Base-by-base conservation (phyloP, 2,113 vertebrate genomes). In the Thamnaconus septentrionalis region DNA sequence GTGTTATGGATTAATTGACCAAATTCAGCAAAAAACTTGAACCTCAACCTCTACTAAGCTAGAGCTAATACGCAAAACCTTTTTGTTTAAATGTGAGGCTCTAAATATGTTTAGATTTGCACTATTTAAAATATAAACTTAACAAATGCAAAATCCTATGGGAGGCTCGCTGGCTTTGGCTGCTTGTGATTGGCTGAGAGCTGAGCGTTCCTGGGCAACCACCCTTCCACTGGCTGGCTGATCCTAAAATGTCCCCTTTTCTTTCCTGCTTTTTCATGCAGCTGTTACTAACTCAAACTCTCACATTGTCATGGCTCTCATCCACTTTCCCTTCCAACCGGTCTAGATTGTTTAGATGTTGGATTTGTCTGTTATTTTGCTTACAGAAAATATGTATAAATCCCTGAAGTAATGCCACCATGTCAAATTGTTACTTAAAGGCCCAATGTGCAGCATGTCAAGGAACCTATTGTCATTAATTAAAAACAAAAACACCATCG, bases 181-280 rank as follows among this genome's bases (percentile, higher is more conserved):
- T 96, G 94, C 91, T 91, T 92, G 91, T 93, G 93, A 94, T 92
- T 92, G 93, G 94, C 95, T 95, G 92, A 89, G 90, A 93, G 93
- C 94, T 93, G 83, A 75, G 70, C 71, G 66, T 89, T 72, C 60
- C 18, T 31, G 18, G 4, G 73, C 61, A 62, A 78, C 70, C 73
- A 63, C 56, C 8, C 61, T 73, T 75, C 77, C 54, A 55, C 46
- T 43, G 69, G 76, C 83, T 76, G 69, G 57, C 79, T 79, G 70
- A 31, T 78, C 76, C 67, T 79, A 66, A 82, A 42, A 81, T 60
- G 53, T 65, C 47, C 68, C 68, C 67, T 81, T 59, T 68, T 69
- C 69, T 85, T 65, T 76, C 71, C 67, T 78, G 50, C 73, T 68
- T 83, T 69, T 41, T 54, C 61, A 71, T 71, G 71, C 75, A 69